Evolutionary conservation across 2,113 vertebrate species (phyloP), one percentile per base, ranked within the genome.

Genomic region (Malurus melanocephalus): DNA sequence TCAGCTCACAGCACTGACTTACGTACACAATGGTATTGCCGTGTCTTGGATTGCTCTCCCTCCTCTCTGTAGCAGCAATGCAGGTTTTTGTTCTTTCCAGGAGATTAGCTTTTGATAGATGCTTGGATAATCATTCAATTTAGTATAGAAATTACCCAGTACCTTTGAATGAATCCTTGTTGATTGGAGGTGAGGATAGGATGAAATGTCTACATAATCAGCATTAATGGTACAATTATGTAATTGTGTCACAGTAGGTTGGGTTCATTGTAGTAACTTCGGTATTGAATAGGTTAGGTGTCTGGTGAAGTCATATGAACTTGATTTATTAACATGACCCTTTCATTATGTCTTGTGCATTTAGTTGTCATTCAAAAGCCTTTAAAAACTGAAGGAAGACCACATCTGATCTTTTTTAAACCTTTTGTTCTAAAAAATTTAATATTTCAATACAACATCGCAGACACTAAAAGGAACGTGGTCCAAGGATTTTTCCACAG

Each of bases 381-480:
- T 74, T 18, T 68, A n/a, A 89, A 82, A 85, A 73, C 24, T 32
- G 60, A 67, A 60, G 32, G 42, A 57, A 78, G 81, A 60, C 7
- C 17, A 40, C 27, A 60, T 64, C 26, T 71, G 52, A 73, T 85
- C 12, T 61, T 80, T 73, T 83, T 71, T 80, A 49, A 85, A 86
- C 32, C 13, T 82, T 87, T 53, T 71, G 38, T 75, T 88, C 24
- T 77, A 46, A 35, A 56, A 86, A 81, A 53, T 53, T 51, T 79
- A 64, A 77, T 2, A 0, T 78, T 65, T 71, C 38, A 56, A 23
- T 43, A 68, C 38, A 83, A 49, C 14, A 23, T 32, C 87, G 60
- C 33, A 71, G 56, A 10, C 45, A 59, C 16, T 81, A 32, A 55
- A 68, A 69, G n/a, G 67, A 69, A 38, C 0, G 0, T 1, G 1